Conservation (phyloP, 2,888 invertebrate genomes). For the Trichopoda pennipes region DNA sequence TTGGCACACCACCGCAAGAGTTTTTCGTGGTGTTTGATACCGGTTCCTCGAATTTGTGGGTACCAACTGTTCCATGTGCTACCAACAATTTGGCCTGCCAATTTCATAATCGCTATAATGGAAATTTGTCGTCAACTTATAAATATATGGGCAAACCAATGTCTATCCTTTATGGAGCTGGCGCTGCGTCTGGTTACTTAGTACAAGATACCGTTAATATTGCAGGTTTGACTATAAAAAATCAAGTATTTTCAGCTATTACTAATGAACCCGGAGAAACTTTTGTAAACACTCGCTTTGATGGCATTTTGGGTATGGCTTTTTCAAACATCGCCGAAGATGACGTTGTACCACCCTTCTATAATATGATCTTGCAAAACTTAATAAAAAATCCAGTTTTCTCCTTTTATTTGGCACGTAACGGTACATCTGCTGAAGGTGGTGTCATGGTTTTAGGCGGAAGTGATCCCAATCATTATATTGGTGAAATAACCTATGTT, state of each 20-base stretch:
- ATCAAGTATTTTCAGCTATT: constrained; percentile 97
- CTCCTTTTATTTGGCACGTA: constrained; percentile 93
- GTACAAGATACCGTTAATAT: constrained; percentile 90
- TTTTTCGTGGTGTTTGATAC: constrained; percentile 96
- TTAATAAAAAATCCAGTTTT: constrained; percentile 88
- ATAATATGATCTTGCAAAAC: constrained; percentile 92
- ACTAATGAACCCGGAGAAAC: constrained; percentile 93
- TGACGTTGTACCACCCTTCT: constrained; percentile 93
- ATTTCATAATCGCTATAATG: constrained; percentile 97
- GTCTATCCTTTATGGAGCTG: constrained; percentile 96
- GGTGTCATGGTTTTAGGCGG: constrained; percentile 96
- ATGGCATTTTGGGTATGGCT: constrained; percentile 97
- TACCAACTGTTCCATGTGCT: constrained; percentile 97
- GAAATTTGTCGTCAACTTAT: constrained; percentile 90
- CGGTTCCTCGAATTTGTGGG: constrained; percentile 96
- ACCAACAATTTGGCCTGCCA: constrained; percentile 94
- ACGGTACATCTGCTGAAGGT: constrained; percentile 86
- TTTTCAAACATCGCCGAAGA: constrained; percentile 92
- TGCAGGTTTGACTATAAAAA: constrained; percentile 86
- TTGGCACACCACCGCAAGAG: constrained; percentile 93
- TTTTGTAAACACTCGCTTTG: constrained; percentile 98
- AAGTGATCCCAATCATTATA: constrained; percentile 92
- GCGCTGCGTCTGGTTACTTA: constrained; percentile 96
- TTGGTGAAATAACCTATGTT: constrained; percentile 84
- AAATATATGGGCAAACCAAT: constrained; percentile 92